Evolutionary conservation across 2,113 vertebrate genomes (phyloP).

Genomic region (Marmota monax): DNA sequence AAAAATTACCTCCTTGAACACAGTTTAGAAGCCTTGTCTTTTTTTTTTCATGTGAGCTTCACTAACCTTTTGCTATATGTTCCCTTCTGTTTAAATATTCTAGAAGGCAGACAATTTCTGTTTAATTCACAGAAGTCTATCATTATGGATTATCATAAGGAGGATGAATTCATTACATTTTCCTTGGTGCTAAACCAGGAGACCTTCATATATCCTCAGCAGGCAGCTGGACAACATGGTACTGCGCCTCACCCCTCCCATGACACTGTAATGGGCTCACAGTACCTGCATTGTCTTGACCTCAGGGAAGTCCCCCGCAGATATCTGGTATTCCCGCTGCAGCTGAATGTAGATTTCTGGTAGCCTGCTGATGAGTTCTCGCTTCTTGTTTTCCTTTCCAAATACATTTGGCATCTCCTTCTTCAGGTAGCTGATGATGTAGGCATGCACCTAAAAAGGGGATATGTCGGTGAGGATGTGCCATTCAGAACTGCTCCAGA

Average conservation of each 20-base stretch:
- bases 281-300: conserved; percentile 97
- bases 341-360: conserved; percentile 96
- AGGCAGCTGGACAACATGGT: background rate
- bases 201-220: fast-evolving
- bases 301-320: conserved; percentile 96
- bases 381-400: conserved; percentile 97
- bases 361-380: conserved; percentile 93
- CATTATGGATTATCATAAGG: background rate
- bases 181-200: background rate
- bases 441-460: conserved; percentile 95
- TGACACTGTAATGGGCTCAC: background rate
- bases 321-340: conserved; percentile 97
- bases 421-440: conserved; percentile 98
- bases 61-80: background rate
- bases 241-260: background rate
- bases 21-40: background rate
- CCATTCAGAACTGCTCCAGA: conserved; percentile 17
- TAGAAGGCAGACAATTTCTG: background rate
- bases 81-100: background rate
- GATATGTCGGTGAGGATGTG: background rate
- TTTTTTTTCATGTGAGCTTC: background rate
- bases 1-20: background rate
- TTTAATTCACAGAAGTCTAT: background rate
- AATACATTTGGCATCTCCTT: conserved; percentile 98
- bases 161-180: background rate